Conservation (phyloP, 2,888 invertebrate genomes). For the Metopia argyrocephala region DNA sequence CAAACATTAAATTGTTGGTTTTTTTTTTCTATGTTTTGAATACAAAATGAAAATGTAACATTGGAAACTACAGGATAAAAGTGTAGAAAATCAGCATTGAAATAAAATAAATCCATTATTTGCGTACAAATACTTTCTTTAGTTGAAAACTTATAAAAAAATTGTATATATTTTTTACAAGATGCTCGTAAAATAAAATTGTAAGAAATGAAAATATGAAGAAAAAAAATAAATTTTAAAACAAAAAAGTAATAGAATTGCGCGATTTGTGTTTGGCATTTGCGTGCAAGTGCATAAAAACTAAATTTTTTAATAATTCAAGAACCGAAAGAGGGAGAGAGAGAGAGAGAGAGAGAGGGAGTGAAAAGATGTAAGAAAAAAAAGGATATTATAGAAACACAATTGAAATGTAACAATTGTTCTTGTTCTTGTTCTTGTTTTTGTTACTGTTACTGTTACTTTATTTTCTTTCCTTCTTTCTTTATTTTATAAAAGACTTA, state of each 20-base stretch:
- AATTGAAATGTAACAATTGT: conserved; percentile 56
- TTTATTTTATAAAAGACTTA: neutral
- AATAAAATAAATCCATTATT: conserved; percentile 31
- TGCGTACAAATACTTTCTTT: neutral
- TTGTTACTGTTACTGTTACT: too few species aligned
- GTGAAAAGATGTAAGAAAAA: conserved; percentile 10
- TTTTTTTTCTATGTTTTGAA: too few species aligned
- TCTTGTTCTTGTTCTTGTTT: neutral
- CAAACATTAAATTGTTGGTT: too few species aligned
- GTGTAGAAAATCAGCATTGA: conserved; percentile 9
- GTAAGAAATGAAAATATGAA: neutral
- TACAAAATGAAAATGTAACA: neutral
- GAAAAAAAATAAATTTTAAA: conserved; percentile 15
- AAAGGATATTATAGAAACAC: conserved; percentile 29
- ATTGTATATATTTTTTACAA: too few species aligned
- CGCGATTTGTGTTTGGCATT: conserved; percentile 61
- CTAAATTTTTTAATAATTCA: conserved; percentile 65
- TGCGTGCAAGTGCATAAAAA: conserved; percentile 61
- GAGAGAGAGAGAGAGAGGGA: too few species aligned
- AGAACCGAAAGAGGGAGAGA: too few species aligned
- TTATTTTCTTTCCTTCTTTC: too few species aligned
- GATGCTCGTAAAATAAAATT: neutral
- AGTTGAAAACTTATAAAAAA: too few species aligned
- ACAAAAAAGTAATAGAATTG: conserved; percentile 50
- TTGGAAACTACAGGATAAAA: too few species aligned